Evolutionary conservation across 1,140 invertebrate genomes (phyloP), one percentile per base, ranked within the genome.

Genomic region (Eumeta japonica): DNA sequence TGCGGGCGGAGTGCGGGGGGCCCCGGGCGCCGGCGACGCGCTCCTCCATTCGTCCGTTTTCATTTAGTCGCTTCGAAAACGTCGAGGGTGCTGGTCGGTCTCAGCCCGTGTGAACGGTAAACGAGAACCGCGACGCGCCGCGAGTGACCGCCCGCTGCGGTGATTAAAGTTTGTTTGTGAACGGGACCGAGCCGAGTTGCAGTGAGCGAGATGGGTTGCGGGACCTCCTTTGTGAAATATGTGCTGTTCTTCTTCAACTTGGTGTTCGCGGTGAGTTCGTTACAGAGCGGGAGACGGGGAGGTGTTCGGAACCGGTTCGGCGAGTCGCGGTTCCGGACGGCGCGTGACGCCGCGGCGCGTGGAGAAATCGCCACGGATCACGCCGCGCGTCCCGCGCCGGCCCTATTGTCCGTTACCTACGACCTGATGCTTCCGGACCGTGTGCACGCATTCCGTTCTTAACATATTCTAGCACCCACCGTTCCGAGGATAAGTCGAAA

Each of bases 231-330:
- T 74, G 80, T 91, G 48, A 91, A 91, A 80, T 89, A 88, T 68
- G 76, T 90, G 49, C 80, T 90, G 37, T 90, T 90, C 62, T 78
- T 87, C 51, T 90, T 90, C 80, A 92, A 91, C 68, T 77, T 92
- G 51, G 64, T 90, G 30, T 90, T 92, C 70, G 87, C 88, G 71
- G 89, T 92, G 72, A 89, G 83, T 82, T 55, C 30, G 40, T 7
- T 7, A 16, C 5, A 12, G 4, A 10, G 5, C 32, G 24, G 40
- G 36, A n/a, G 52, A 55, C 60, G 60, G 61, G 62, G 56, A 58
- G 56, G 19, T 10, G 51, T 50, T 28, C 16, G 35, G 50, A 70
- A 70, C 68, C 65, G 68, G 65, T 73, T 70, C 59, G 27, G 38
- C 43, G 45, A 44, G 44, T 58, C 55, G 50, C 51, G 49, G 46